Evolutionary conservation across 2,113 vertebrate genomes (phyloP), one percentile per base, ranked within the genome.

Genomic region (Spermophilus dauricus): DNA sequence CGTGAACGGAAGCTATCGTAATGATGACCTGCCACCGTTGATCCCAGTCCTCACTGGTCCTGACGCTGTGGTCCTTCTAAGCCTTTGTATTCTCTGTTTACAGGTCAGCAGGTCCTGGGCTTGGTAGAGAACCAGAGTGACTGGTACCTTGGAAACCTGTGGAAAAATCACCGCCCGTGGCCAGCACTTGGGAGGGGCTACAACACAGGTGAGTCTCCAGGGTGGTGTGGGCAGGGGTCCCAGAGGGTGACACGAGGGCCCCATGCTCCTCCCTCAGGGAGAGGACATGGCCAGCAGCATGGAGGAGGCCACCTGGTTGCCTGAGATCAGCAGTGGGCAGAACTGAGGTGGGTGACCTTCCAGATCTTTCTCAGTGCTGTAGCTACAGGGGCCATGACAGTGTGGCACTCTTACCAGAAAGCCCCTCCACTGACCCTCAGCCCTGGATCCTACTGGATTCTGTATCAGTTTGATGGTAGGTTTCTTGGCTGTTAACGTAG

Each of bases 141-240:
- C 89, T 99, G 99, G 99, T 99, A 99, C 98, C 98, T 99, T 88
- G 99, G 99, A 86, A 99, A 99, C 98, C 98, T 99, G 67, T 99
- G 99, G 99, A 99, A 99, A 98, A 99, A 99, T 97, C 99, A 99
- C 97, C 99, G 99, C 1, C 99, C 99, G 0, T 99, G 99, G 99
- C 99, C 99, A 9, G 99, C 99, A 0, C 99, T 99, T 42, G 99
- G 99, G 51, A 98, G 99, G 94, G 99, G 99, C 95, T 99, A 99
- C 98, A 99, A 99, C 98, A 99, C 99, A 93, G 99, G 99, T 99
- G 97, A 95, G 82, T 42, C 45, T 22, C 14, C 24, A 39, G 14
- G 7, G 1, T 30, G 77, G 18, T 9, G 17, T 14, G 22, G 14
- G 18, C 0, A 1, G n/a, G 58, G 34, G 18, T 5, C 18, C 1